These are phyloP conservation scores for Bambusicola thoracicus DNA, from an alignment of 2,113 vertebrate species.

Conservation along the genomic window DNA sequence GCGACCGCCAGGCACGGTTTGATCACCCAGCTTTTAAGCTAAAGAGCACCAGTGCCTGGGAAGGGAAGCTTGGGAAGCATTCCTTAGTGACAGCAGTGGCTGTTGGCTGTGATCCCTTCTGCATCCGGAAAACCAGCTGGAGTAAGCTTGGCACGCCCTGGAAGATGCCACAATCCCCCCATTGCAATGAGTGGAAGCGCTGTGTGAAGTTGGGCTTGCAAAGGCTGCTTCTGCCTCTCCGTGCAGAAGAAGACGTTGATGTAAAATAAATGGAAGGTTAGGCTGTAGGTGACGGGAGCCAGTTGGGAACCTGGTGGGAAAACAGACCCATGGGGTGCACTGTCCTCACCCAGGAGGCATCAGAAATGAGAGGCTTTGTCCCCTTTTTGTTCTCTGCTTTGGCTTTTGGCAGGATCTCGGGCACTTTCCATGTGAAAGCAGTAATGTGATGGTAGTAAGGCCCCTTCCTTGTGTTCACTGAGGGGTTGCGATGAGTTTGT, in stretches of 20 bases:
- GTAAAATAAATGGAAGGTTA: neutral
- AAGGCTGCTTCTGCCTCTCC: neutral
- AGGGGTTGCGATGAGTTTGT: constrained; percentile 62
- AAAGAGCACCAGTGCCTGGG: fast-evolving
- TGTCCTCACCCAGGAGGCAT: neutral
- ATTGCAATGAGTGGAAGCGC: neutral
- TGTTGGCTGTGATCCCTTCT: neutral
- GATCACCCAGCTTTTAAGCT: neutral
- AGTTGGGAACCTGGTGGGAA: fast-evolving
- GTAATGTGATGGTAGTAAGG: constrained; percentile 13
- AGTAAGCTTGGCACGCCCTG: neutral
- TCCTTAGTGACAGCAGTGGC: neutral
- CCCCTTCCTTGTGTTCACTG: constrained; percentile 57
- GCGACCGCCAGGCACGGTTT: neutral
- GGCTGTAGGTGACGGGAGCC: neutral
- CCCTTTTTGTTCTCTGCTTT: fast-evolving
- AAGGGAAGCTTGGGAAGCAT: neutral
- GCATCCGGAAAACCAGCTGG: neutral
- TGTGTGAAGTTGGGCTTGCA: neutral
- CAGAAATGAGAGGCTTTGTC: neutral
- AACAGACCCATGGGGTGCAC: fast-evolving
- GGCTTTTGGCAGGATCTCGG: neutral
- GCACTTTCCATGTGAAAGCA: neutral
- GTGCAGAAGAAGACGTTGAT: neutral
- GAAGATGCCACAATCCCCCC: neutral